Conservation (phyloP, 2,113 vertebrate species). For the Chaetorhynchus papuensis region DNA sequence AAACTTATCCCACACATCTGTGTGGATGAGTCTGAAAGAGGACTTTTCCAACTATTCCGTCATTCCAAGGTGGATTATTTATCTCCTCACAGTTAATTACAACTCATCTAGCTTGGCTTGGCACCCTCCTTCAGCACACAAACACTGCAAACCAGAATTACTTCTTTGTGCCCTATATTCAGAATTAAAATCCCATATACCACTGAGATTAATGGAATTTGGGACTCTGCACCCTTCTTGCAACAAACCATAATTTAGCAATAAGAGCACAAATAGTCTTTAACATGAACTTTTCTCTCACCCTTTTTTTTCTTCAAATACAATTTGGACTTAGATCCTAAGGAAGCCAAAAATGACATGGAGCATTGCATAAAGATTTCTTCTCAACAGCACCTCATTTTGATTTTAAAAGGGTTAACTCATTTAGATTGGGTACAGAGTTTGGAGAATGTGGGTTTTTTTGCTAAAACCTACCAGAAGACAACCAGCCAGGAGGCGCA, state of each 20-base stretch:
- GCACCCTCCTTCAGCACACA: neutral
- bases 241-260: neutral
- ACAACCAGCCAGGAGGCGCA: neutral
- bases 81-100: neutral
- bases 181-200: neutral
- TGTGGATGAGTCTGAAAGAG: neutral
- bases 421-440: neutral
- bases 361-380: neutral
- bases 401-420: neutral
- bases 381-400: neutral
- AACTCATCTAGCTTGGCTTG: neutral
- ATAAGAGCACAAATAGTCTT: neutral
- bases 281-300: neutral
- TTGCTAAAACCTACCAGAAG: neutral
- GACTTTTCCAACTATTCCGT: accelerated
- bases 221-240: neutral
- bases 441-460: neutral
- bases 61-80: neutral
- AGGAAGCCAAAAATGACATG: neutral
- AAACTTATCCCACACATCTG: neutral
- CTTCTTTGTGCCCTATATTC: neutral
- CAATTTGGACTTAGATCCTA: neutral
- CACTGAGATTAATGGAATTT: neutral
- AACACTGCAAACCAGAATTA: neutral
- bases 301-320: neutral